Percentiles rank a stretch among this genome's conserved stretches.
Conservation (phyloP, 2,113 vertebrate genomes). For the Patagioenas fasciata region DNA sequence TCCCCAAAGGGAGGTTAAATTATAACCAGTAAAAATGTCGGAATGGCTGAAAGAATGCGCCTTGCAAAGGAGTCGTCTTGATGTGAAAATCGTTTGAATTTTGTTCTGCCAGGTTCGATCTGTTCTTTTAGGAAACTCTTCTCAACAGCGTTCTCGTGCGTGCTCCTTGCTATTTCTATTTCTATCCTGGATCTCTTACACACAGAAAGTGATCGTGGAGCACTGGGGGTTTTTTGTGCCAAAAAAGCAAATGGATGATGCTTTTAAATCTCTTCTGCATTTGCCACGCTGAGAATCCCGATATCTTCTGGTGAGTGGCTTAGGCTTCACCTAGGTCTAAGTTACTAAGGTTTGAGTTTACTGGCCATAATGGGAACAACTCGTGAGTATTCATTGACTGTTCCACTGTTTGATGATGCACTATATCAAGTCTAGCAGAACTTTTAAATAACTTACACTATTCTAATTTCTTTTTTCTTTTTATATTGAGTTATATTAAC, state of each 20-base stretch:
- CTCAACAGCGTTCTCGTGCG: neutral
- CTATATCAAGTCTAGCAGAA: neutral
- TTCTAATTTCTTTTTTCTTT: neutral
- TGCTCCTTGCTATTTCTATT: neutral
- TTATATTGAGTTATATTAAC: neutral
- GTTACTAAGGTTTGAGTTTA: neutral
- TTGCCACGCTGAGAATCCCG: neutral
- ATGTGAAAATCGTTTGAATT: neutral
- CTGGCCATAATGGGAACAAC: neutral
- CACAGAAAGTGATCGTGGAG: neutral
- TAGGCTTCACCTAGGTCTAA: neutral
- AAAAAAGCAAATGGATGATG: neutral
- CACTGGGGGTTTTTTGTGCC: neutral
- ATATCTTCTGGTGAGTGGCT: neutral
- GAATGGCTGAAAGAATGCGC: neutral
- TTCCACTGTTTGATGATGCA: neutral
- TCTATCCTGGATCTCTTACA: neutral
- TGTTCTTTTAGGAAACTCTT: neutral
- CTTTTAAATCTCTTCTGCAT: neutral
- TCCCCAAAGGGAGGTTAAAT: neutral
- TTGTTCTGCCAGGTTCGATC: neutral
- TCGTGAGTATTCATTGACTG: neutral
- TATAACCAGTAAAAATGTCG: neutral
- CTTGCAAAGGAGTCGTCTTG: accelerated
- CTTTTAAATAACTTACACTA: neutral